A percentile compares a stretch with the other conserved stretches of the same genome.
These are phyloP conservation scores for Drosophila setifemur DNA, from an alignment of 1,140 invertebrate species.

Conservation along the genomic window DNA sequence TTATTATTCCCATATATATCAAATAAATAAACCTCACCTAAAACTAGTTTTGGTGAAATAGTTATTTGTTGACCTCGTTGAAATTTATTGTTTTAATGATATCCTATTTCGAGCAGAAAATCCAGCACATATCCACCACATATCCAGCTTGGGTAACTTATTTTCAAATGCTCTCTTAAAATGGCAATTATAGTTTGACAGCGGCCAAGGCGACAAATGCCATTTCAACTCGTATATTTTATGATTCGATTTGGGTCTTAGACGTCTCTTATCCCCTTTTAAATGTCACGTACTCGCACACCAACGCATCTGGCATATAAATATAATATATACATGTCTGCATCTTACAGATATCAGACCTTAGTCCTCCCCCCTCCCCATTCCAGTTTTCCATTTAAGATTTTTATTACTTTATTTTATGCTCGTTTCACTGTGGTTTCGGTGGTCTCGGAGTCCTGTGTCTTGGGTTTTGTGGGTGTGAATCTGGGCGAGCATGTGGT, in stretches of 20 bases:
- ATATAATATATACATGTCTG: conserved; percentile 62
- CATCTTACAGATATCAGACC: conserved; percentile 57
- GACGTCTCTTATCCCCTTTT: conserved; percentile 64
- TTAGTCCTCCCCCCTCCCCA: conserved; percentile 1
- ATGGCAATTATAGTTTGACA: conserved; percentile 62
- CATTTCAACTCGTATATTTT: conserved; percentile 67
- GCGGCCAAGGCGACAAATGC: conserved; percentile 29
- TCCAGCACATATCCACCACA: too few relatives aligned
- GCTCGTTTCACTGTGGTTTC: conserved; percentile 56
- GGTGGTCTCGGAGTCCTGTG: conserved; percentile 12
- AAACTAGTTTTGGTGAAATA: too few relatives aligned
- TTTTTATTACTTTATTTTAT: conserved; percentile 81
- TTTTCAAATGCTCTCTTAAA: conserved; percentile 56
- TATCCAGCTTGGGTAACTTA: too few relatives aligned
- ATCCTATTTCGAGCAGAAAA: background rate
- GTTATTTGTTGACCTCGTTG: too few relatives aligned
- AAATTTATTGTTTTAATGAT: too few relatives aligned
- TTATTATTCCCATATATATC: too few relatives aligned
- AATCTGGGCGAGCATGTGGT: background rate
- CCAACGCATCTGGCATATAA: conserved; percentile 37
- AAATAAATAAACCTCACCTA: too few relatives aligned
- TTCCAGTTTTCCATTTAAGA: conserved; percentile 52
- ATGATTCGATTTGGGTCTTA: conserved; percentile 74
- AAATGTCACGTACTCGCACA: conserved; percentile 67
- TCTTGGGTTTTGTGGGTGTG: background rate